Base-by-base conservation (phyloP, 2,113 vertebrate species). In the Vombatus ursinus region DNA sequence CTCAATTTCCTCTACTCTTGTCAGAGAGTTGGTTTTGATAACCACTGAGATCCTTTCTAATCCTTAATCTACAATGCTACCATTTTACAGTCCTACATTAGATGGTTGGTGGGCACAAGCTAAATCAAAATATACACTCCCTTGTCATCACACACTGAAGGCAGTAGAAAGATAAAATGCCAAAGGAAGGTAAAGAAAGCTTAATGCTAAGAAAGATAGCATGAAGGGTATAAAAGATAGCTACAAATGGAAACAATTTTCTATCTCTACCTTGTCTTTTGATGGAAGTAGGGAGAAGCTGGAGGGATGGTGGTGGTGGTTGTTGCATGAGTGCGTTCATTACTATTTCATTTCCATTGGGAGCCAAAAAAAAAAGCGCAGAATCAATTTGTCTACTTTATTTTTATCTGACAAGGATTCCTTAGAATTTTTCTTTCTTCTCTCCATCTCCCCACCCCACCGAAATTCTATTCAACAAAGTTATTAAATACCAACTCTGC, bases 91-190 rank as follows among this genome's bases (percentile, higher is more conserved):
- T 44, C n/a, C n/a, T 84, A 23, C 54, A 37, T 84, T 44, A 84
- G n/a, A 22, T 84, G 68, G 19, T 44, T 44, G 47, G 12, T 25
- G 50, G 28, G 90, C 90, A 50, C 10, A 90, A 50, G 49, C 49
- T 10, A 50, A 9, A 28, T 84, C 19, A 84, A n/a, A 84, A 84
- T 68, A 44, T 44, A 84, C n/a, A 44, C 16, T 44, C 37, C 68
- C n/a, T 44, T 84, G 37, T 23, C 68, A 23, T 84, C 19, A 44
- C n/a, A 44, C 19, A 84, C 16, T 84, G 28, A 50, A 90, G 31
- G 48, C 24, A 50, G 28, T 48, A 28, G 26, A 50, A 90, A 90
- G 48, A 97, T 95, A 96, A 68, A 94, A 84, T 44, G 37, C n/a
- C 16, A 84, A 44, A 84, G 19, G 16, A 44, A 23, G 19, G 68